Percentiles rank a stretch among this genome's conserved stretches.
Conservation (phyloP, 2,113 vertebrate genomes). For the Helogale parvula region DNA sequence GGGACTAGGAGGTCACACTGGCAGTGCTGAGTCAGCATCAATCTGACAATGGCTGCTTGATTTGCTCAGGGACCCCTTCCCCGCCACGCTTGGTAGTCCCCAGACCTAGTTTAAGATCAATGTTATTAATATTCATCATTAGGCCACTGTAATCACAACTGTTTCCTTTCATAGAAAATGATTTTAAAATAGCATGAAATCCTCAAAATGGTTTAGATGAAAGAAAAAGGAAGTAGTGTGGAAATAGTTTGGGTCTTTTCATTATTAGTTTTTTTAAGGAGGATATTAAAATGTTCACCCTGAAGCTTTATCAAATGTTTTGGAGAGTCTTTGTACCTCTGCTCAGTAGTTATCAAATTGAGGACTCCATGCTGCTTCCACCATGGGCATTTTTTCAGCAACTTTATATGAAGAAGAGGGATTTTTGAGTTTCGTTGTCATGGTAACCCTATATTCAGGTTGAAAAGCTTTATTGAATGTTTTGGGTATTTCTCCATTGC, state of each 20-base stretch:
- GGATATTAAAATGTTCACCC: conserved; percentile 65
- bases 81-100: background rate
- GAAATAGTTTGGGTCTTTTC: background rate
- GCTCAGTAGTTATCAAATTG: conserved; percentile 59
- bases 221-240: conserved; percentile 41
- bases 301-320: conserved; percentile 58
- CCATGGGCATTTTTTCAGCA: conserved; percentile 63
- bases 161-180: conserved; percentile 22
- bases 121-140: conserved; percentile 42
- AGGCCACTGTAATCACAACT: background rate
- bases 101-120: conserved; percentile 34
- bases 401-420: conserved; percentile 67
- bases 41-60: background rate
- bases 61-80: background rate
- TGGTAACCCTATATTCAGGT: conserved; percentile 74
- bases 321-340: conserved; percentile 56
- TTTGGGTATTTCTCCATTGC: conserved; percentile 73
- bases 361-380: conserved; percentile 50
- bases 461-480: conserved; percentile 82
- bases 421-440: conserved; percentile 74
- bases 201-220: conserved; percentile 49
- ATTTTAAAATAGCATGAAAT: conserved; percentile 51
- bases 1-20: background rate
- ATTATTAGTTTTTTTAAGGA: conserved; percentile 39
- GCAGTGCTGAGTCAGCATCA: background rate